A percentile compares a stretch with the other conserved stretches of the same genome.
Evolutionary conservation across 2,888 invertebrate genomes (phyloP).

Genomic region (Cephus rjabovi): DNA sequence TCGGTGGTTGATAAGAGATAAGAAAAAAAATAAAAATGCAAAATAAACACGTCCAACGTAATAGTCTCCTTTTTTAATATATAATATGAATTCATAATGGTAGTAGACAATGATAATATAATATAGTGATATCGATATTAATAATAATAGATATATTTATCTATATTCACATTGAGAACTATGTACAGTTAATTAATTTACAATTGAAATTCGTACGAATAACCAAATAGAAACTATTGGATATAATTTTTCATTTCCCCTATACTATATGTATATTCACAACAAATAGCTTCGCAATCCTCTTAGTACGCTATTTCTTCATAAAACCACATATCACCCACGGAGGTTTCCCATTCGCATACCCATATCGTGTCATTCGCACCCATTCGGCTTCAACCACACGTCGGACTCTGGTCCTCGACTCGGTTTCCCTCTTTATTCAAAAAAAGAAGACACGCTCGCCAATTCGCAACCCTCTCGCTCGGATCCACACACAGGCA

Average conservation of each 20-base stretch:
- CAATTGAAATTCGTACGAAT: constrained; percentile 58
- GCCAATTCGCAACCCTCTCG: no score
- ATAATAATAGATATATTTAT: constrained; percentile 54
- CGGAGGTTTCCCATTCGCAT: not conserved
- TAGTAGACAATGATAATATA: constrained; percentile 63
- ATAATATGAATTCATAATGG: constrained; percentile 64
- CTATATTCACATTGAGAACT: constrained; percentile 66
- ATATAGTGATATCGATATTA: constrained; percentile 36
- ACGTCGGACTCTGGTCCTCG: not conserved
- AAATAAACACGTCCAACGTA: constrained; percentile 52
- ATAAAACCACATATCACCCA: not conserved
- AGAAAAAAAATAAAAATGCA: constrained; percentile 19
- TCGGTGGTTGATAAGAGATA: not conserved
- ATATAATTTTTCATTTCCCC: constrained; percentile 19
- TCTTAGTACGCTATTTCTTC: not conserved
- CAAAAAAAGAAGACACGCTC: not conserved
- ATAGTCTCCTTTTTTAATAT: constrained; percentile 64
- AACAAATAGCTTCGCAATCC: constrained; percentile 47
- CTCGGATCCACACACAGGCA: no score
- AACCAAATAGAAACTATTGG: constrained; percentile 51
- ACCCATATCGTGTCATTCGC: not conserved
- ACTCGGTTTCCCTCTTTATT: not conserved
- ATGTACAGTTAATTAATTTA: constrained; percentile 64
- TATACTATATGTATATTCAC: constrained; percentile 58
- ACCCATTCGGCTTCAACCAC: not conserved